Evolutionary conservation across 2,113 vertebrate genomes (phyloP).

Genomic region (Cebus imitator): DNA sequence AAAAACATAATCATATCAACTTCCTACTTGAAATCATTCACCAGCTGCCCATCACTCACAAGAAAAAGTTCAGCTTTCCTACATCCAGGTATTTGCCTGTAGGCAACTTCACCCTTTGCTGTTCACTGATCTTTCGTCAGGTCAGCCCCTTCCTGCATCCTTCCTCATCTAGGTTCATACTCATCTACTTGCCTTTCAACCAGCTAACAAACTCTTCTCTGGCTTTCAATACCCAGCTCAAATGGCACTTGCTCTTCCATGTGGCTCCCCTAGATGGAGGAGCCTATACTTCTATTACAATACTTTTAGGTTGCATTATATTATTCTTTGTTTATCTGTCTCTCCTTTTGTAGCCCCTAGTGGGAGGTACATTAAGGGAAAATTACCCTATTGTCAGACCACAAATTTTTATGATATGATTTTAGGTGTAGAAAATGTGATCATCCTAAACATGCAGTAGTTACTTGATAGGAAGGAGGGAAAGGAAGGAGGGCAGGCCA

Average conservation of each 20-base stretch:
- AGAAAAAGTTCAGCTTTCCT: not conserved
- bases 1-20: not conserved
- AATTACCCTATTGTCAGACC: not conserved
- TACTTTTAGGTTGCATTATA: not conserved
- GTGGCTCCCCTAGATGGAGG: not conserved
- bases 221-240: slow-evolving; percentile 8
- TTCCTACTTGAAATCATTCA: not conserved
- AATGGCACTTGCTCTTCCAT: not conserved
- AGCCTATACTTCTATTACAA: not conserved
- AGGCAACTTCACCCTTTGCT: fast-evolving
- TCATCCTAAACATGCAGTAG: not conserved
- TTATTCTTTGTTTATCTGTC: not conserved
- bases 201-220: not conserved
- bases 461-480: not conserved
- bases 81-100: not conserved
- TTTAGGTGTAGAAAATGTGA: not conserved
- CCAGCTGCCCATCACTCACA: not conserved
- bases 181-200: not conserved
- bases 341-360: not conserved
- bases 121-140: not conserved
- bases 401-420: not conserved
- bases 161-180: not conserved
- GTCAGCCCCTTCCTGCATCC: not conserved
- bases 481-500: too few species aligned
- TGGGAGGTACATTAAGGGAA: not conserved